These are phyloP conservation scores for Drosophila multiciliata DNA, from an alignment of 2,888 invertebrate species.

Conservation along the genomic window DNA sequence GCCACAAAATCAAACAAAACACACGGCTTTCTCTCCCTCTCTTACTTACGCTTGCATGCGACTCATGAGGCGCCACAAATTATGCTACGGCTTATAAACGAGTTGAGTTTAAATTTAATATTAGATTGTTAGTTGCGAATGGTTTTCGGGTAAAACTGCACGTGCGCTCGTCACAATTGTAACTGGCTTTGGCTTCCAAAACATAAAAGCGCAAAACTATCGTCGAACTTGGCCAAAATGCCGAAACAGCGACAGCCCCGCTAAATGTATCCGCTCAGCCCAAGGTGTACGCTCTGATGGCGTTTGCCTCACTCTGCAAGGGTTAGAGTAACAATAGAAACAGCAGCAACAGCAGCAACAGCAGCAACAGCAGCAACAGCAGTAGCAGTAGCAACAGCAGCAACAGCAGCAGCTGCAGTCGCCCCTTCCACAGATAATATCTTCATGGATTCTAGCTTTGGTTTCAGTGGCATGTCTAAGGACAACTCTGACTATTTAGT, in stretches of 20 bases:
- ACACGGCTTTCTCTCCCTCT: not conserved
- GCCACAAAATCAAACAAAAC: slow-evolving; percentile 11
- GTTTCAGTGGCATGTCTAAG: slow-evolving; percentile 70
- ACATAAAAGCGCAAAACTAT: slow-evolving; percentile 74
- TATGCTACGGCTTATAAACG: slow-evolving; percentile 56
- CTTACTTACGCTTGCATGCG: slow-evolving; percentile 82
- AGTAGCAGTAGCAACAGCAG: too few relatives aligned
- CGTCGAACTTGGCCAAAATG: slow-evolving; percentile 20
- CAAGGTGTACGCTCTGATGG: slow-evolving; percentile 62
- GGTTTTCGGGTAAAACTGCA: slow-evolving; percentile 66
- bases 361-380: not conserved
- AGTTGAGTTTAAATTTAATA: slow-evolving; percentile 12
- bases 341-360: slow-evolving; percentile 3
- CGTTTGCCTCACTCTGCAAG: slow-evolving; percentile 56
- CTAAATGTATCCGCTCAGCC: slow-evolving; percentile 42
- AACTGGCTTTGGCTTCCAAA: slow-evolving; percentile 63
- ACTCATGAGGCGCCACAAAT: slow-evolving; percentile 70
- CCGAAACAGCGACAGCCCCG: slow-evolving; percentile 16
- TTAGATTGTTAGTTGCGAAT: slow-evolving; percentile 15
- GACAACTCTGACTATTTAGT: slow-evolving; percentile 60
- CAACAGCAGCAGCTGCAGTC: not conserved
- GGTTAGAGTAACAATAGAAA: slow-evolving; percentile 10
- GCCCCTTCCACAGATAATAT: slow-evolving; percentile 11
- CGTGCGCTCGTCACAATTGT: slow-evolving; percentile 69
- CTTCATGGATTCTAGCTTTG: slow-evolving; percentile 44